Evolutionary conservation across 2,888 invertebrate genomes (phyloP).

Genomic region (Drosophila dives): DNA sequence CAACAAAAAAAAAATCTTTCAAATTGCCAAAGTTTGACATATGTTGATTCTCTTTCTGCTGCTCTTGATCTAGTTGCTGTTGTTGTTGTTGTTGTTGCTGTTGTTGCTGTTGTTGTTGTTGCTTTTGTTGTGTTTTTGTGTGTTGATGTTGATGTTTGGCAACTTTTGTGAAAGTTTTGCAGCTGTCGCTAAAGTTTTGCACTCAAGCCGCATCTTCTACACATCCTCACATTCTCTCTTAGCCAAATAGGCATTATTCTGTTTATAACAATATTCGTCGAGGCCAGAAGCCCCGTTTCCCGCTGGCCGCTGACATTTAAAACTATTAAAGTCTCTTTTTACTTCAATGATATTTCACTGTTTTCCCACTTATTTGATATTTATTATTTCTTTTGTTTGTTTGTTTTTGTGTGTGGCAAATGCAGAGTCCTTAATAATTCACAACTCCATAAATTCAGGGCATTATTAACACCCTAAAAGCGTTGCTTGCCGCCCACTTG

Average conservation of each 20-base stretch:
- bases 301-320: constrained; percentile 45
- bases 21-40: constrained; percentile 76
- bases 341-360: constrained; percentile 48
- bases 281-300: constrained; percentile 15
- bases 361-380: neutral
- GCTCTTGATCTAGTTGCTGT: constrained; percentile 4
- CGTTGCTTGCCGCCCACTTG: constrained; percentile 42
- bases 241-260: constrained; percentile 48
- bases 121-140: constrained; percentile 20
- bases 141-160: constrained; percentile 50
- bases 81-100: constrained; percentile 17
- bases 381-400: neutral
- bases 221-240: constrained; percentile 22
- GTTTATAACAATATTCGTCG: constrained; percentile 14
- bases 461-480: constrained; percentile 59
- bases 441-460: constrained; percentile 24
- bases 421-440: constrained; percentile 54
- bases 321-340: constrained; percentile 70
- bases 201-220: constrained; percentile 22
- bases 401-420: constrained; percentile 28
- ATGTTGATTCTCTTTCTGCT: constrained; percentile 41
- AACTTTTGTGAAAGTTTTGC: constrained; percentile 64
- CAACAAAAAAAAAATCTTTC: constrained; percentile 47
- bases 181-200: constrained; percentile 56
- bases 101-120: constrained; percentile 38